phyloP scores from a whole-genome alignment of 1,140 invertebrate genomes.

The Uloborus diversus region DNA sequence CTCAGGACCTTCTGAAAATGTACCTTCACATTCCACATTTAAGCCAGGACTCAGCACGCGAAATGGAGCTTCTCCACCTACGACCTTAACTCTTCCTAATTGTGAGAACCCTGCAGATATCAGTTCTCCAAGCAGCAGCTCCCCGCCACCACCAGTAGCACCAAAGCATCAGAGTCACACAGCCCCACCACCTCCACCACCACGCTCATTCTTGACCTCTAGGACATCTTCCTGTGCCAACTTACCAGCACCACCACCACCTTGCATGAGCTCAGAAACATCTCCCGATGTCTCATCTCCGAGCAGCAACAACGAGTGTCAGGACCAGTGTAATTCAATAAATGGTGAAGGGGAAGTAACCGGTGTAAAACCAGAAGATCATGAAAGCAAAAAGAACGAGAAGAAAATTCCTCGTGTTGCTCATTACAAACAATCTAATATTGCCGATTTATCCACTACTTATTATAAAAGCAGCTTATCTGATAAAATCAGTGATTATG shows the following conservation, averaged over 20 bases:
- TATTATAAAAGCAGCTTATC: conserved; percentile 87
- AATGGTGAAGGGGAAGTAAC: background rate
- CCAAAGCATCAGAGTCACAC: conserved; percentile 42
- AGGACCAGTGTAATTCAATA: background rate
- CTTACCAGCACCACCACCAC: background rate
- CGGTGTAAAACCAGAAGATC: background rate
- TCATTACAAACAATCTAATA: conserved; percentile 82
- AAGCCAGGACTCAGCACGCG: conserved; percentile 60
- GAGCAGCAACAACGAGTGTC: conserved; percentile 14
- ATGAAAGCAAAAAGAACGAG: background rate
- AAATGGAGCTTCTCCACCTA: conserved; percentile 8
- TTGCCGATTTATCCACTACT: conserved; percentile 79
- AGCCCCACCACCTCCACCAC: conserved; percentile 73
- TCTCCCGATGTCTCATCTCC: conserved; percentile 40
- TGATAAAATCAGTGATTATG: conserved; percentile 94
- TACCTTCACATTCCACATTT: conserved; percentile 69
- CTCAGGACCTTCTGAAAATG: conserved; percentile 70
- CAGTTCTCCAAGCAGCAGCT: conserved; percentile 24
- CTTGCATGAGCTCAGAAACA: background rate
- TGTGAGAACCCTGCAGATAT: conserved; percentile 6
- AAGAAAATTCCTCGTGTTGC: conserved; percentile 68
- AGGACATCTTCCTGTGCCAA: conserved; percentile 24
- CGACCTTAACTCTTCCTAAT: background rate
- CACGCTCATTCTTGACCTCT: conserved; percentile 59
- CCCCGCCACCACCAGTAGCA: conserved; percentile 51